Evolutionary conservation across 2,888 invertebrate species (phyloP), one percentile per base, ranked within the genome.

Genomic region (Andricus quercusramuli): DNA sequence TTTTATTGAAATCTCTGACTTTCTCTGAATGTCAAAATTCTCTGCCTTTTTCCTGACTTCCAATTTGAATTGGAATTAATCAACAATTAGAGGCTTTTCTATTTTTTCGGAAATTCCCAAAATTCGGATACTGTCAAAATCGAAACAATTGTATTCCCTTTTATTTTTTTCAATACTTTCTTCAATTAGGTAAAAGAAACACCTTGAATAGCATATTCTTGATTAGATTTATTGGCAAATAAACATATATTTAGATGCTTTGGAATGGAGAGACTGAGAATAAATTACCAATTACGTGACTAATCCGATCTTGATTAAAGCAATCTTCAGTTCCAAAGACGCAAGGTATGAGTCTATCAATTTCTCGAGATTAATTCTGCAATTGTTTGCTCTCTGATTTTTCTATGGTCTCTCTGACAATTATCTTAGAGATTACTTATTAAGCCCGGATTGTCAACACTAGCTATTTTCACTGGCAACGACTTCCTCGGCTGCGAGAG

Each of bases 361-460:
- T 78, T 79, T 80, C 79, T 70, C 62, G 74, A 86, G 89, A 90
- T 90, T 89, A 89, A 85, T 86, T 83, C 84, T 83, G 83, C 86
- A 86, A 88, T 87, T 90, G 89, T 90, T 89, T 90, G 87, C 86
- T 74, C 81, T 89, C 76, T 85, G 87, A 90, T 90, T 90, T 90
- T 90, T 89, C 86, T 83, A 85, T 84, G 78, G 82, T 84, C 80
- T 85, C 82, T 83, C 74, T 59, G 84, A 78, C 89, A 89, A 90
- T 90, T 88, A 90, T 85, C 85, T 82, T 80, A 80, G 82, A 85
- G 88, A 87, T 89, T 88, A 86, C 85, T 78, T 68, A 37, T 59
- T 74, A 59, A 74, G 74, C 74, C 37, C 37, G 2, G 74, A 32
- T 74, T 74, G 56, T 74, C 74, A 74, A 74, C 56, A 74, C 32